Conservation (phyloP, 2,888 invertebrate genomes). For the Cephalotes varians region DNA sequence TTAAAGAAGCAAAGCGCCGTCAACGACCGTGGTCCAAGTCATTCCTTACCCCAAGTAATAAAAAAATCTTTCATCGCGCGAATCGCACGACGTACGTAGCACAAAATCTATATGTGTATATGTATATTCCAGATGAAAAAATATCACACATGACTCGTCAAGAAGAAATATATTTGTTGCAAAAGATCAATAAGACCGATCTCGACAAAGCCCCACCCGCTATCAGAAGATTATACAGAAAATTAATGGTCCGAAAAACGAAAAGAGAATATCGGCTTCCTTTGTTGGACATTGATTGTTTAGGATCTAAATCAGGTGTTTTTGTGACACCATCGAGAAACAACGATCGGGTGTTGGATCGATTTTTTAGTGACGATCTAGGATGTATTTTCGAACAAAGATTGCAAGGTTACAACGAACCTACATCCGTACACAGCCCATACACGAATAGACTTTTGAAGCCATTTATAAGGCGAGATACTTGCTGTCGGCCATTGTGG, state of each 20-base stretch:
- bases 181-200: constrained; percentile 78
- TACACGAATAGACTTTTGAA: constrained; percentile 91
- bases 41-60: constrained; percentile 63
- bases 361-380: constrained; percentile 79
- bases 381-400: constrained; percentile 82
- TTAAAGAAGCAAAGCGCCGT: constrained; percentile 81
- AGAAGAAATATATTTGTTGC: constrained; percentile 86
- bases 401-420: constrained; percentile 87
- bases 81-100: no score
- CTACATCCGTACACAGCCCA: constrained; percentile 89
- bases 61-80: not conserved
- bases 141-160: constrained; percentile 85
- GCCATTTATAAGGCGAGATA: constrained; percentile 94
- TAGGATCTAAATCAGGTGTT: constrained; percentile 67
- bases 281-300: constrained; percentile 87
- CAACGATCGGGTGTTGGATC: constrained; percentile 79
- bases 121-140: constrained; percentile 73
- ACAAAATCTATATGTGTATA: no score
- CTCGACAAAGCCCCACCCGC: constrained; percentile 78
- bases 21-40: constrained; percentile 86
- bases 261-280: constrained; percentile 87
- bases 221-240: constrained; percentile 87
- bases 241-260: constrained; percentile 87
- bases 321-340: constrained; percentile 63
- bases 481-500: constrained; percentile 90